Base-by-base conservation (phyloP, 2,888 invertebrate species). In the Heliconius erato region DNA sequence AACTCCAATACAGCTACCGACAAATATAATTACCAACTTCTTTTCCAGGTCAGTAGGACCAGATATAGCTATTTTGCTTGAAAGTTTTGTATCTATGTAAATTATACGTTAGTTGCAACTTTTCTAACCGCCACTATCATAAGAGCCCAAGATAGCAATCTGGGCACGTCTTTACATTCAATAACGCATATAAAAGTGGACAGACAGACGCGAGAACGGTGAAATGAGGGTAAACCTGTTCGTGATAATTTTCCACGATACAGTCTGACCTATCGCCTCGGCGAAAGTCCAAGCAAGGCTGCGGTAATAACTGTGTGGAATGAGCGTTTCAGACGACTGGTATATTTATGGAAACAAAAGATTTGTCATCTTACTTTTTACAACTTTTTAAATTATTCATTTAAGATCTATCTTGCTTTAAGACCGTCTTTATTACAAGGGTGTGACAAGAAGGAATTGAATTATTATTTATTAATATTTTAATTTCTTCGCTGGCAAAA, bases 181-280 rank as follows among this genome's bases (percentile, higher is more conserved):
- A 81, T 76, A 71, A 32, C 19, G 71, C 65, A 32, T 16, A 49
- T 49, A 84, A 32, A 63, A 82, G 74, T 65, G 74, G 74, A 49
- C 79, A 84, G 83, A 84, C 80, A 80, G 81, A 82, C 74, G 83
- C 79, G 79, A 11, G 44, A 79, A 82, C 74, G 84, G 84, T 80
- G 82, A 84, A 85, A 84, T 81, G 85, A 85, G 85, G 85, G 67
- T 85, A 79, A 82, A 84, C 85, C 85, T 81, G 85, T 85, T 85
- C 79, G 82, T 74, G 84, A 84, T 82, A 82, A 84, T 84, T 85
- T 85, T 82, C 84, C 83, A 76, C 68, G 81, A 84, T 68, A 83
- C 83, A 81, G 83, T 59, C 71, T 82, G 85, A 85, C 85, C 85
- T 85, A 84, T 86, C 84, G 86, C 84, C 85, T 85, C 77, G 80